Conservation (phyloP, 2,113 vertebrate species). For the Hypocryptadius cinnamomeus region DNA sequence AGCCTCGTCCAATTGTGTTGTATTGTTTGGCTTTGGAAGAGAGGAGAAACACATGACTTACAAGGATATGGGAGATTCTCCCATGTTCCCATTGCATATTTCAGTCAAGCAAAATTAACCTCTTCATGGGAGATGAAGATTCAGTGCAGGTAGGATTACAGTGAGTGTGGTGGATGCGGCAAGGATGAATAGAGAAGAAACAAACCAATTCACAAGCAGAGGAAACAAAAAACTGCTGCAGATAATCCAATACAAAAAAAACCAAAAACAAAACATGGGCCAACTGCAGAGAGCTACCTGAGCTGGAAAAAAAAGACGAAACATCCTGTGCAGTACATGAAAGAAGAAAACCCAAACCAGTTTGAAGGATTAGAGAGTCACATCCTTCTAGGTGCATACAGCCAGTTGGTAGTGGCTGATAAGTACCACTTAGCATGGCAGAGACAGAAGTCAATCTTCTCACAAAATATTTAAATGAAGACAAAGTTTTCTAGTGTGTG, state of each 20-base stretch:
- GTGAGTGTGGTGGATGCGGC: rapidly evolving
- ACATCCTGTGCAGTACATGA: not conserved
- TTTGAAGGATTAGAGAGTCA: not conserved
- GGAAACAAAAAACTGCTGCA: not conserved
- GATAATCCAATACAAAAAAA: not conserved
- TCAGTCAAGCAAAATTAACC: not conserved
- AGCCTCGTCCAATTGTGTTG: not conserved
- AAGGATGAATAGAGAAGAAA: not conserved
- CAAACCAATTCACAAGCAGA: not conserved
- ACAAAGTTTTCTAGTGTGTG: not conserved
- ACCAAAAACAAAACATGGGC: not conserved
- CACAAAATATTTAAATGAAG: not conserved
- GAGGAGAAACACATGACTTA: not conserved
- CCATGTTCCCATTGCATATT: not conserved
- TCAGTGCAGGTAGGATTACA: not conserved
- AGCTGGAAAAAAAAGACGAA: not conserved
- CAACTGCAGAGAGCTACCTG: not conserved
- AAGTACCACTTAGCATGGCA: not conserved
- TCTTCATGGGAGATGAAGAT: not conserved
- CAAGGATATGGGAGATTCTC: not conserved
- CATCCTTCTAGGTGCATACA: not conserved
- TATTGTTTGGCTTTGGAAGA: not conserved
- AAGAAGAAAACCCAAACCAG: not conserved
- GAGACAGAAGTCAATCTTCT: not conserved
- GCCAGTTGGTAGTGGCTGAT: not conserved